Base-by-base conservation (phyloP, 2,797 vertebrate genomes). In the Sylvia borin region DNA sequence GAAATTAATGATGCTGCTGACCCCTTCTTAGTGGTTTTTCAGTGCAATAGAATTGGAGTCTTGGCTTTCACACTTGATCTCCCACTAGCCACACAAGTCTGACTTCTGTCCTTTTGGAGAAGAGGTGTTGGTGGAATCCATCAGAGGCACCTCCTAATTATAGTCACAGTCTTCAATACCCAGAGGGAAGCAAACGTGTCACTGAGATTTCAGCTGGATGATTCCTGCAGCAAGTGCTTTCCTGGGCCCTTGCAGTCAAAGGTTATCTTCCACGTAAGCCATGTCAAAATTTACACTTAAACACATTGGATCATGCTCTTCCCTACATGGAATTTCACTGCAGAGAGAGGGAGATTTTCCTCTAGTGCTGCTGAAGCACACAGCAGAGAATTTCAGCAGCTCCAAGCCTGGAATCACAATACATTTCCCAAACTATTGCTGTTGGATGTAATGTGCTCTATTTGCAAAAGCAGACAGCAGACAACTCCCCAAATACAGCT, bases 131-230 rank as follows among this genome's bases (percentile, higher is more conserved):
- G 88, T 96, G 55, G 76, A 95, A 93, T 88, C 94, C 93, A 87
- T 95, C 96, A 97, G 82, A 96, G 58, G 60, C 95, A 94, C 91
- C 88, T 95, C 90, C 61, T 96, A 96, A 96, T 95, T 94, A 92
- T 73, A 92, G 80, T 68, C 70, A 60, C 25, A 75, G 80, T 73
- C 80, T 92, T 90, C 88, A 92, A 91, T 93, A 92, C 80, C 66
- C 91, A 84, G 82, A 88, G 55, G 74, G 71, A 86, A 79, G 71
- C 38, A 93, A 78, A 72, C 32, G n/a, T 1, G 0, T 34, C 5
- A 3, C 53, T 92, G 64, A 53, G 67, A 60, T 82, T 94, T 95
- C 83, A 85, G 64, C 86, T 91, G 85, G 84, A 42, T 16, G 29
- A 53, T 48, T 91, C 87, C 94, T 43, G 85, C 3, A 7, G 87